phyloP scores from a whole-genome alignment of 2,888 invertebrate genomes.

The Agriopis leucophaearia region DNA sequence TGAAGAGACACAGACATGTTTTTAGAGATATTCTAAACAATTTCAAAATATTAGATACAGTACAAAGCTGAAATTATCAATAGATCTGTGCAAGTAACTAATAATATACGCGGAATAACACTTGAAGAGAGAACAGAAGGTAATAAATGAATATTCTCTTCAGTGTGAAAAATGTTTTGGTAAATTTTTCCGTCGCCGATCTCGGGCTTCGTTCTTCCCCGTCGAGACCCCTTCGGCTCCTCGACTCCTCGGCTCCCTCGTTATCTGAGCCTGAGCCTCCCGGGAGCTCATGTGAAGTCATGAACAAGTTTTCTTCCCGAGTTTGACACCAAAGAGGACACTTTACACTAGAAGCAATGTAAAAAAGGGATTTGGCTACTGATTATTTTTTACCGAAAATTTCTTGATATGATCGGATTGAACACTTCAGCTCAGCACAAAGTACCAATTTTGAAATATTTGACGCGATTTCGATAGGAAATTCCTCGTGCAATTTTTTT shows the following conservation, averaged over 20 bases:
- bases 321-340: background rate
- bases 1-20: slow-evolving; percentile 95
- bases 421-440: too few relatives aligned
- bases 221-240: too few relatives aligned
- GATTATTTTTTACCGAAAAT: too few relatives aligned
- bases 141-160: slow-evolving; percentile 2
- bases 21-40: background rate
- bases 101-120: slow-evolving; percentile 9
- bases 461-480: too few relatives aligned
- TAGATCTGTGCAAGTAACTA: background rate
- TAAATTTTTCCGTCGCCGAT: background rate
- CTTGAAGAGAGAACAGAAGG: slow-evolving; percentile 3
- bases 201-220: background rate
- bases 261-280: background rate
- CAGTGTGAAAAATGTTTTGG: background rate
- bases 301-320: slow-evolving; percentile 6
- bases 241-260: too few relatives aligned
- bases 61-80: slow-evolving; percentile 4
- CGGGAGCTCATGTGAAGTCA: background rate
- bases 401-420: too few relatives aligned
- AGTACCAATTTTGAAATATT: too few relatives aligned
- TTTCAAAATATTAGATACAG: background rate
- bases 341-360: background rate
- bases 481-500: too few relatives aligned
- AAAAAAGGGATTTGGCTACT: too few relatives aligned